Evolutionary conservation across 2,113 vertebrate genomes (phyloP).

Genomic region (Epinephelus lanceolatus): DNA sequence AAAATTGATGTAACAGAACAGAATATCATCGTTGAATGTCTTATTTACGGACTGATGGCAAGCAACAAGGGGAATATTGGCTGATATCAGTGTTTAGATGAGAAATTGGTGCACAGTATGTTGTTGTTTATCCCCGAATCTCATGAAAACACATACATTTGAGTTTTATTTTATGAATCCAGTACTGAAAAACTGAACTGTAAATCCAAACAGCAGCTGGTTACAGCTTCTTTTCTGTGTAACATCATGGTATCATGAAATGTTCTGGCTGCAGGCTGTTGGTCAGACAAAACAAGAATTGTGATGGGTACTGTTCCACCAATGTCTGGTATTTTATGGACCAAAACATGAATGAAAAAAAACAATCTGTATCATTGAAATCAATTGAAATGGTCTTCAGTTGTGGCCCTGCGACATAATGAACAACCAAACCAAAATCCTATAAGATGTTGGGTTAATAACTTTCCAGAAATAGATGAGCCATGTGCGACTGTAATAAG

Average conservation of each 20-base stretch:
- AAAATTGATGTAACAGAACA: too few relatives aligned
- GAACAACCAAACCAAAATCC: background rate
- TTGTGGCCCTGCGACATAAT: background rate
- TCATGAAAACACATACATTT: background rate
- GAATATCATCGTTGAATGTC: too few relatives aligned
- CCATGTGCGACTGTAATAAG: constrained; percentile 4
- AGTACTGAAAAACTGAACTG: background rate
- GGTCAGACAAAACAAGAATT: background rate
- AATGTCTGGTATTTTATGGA: background rate
- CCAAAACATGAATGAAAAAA: background rate
- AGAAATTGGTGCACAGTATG: background rate
- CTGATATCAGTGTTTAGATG: too few relatives aligned
- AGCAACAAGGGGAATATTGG: too few relatives aligned
- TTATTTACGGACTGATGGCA: too few relatives aligned
- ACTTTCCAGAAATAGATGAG: background rate
- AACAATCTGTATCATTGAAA: background rate
- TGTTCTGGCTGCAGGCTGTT: background rate
- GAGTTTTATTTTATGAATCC: background rate
- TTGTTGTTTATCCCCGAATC: background rate
- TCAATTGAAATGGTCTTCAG: background rate
- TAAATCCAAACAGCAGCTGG: background rate
- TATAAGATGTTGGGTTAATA: background rate
- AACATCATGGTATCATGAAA: background rate
- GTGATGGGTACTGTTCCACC: background rate
- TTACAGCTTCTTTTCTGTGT: background rate